These are phyloP conservation scores for Oncorhynchus keta DNA, from an alignment of 2,113 vertebrate genomes.

Conservation along the genomic window DNA sequence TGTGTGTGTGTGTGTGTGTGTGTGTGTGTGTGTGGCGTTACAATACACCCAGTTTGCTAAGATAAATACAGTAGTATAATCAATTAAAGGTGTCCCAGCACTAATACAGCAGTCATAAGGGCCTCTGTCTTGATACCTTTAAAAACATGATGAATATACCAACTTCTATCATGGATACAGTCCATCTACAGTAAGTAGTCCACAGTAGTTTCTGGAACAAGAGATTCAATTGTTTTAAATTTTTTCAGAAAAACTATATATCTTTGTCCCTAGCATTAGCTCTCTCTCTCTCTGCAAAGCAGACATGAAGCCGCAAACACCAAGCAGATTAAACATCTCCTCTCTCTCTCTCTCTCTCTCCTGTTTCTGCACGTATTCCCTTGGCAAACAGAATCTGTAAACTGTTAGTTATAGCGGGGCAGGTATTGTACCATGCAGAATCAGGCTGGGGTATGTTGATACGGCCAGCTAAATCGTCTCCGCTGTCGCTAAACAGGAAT, in stretches of 20 bases:
- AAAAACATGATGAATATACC: neutral
- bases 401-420: neutral
- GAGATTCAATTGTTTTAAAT: too few species aligned
- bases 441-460: neutral
- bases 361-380: neutral
- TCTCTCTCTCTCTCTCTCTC: too few species aligned
- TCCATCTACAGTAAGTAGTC: too few species aligned
- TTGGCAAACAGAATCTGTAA: neutral
- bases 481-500: neutral
- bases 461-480: neutral
- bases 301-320: neutral
- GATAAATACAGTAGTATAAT: neutral
- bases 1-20: constrained; percentile 4
- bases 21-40: neutral
- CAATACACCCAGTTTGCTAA: too few species aligned
- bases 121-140: neutral
- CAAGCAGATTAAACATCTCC: neutral
- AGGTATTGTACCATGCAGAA: neutral
- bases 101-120: neutral
- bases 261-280: too few species aligned
- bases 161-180: too few species aligned
- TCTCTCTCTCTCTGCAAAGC: neutral
- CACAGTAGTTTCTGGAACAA: too few species aligned
- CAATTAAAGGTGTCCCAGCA: neutral
- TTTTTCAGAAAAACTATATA: too few species aligned